Percentiles rank a stretch among this genome's conserved stretches.
phyloP scores from a whole-genome alignment of 2,797 vertebrate species.

The Cossypha dichroa region DNA sequence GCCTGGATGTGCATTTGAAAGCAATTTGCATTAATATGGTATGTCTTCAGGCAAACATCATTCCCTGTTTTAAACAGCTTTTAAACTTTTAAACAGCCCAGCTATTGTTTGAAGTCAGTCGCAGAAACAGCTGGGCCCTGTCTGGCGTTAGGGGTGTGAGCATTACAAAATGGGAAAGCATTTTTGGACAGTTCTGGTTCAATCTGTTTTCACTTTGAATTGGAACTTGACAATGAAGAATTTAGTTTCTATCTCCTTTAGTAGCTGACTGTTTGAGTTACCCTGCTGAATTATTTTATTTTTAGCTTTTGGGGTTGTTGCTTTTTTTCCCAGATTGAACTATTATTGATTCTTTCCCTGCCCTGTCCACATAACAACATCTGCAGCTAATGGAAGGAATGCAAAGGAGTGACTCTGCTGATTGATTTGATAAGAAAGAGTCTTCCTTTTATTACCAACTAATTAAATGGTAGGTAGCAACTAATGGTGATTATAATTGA shows the following conservation, averaged over 20 bases:
- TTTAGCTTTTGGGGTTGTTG: background rate
- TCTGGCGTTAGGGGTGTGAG: background rate
- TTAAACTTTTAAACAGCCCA: background rate
- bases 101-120: conserved; percentile 21
- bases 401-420: background rate
- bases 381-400: background rate
- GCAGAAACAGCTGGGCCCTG: conserved; percentile 1
- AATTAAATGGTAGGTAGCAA: background rate
- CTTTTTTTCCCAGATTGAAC: background rate
- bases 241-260: background rate
- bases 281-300: background rate
- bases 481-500: background rate
- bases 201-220: conserved; percentile 35
- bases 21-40: conserved; percentile 2
- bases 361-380: background rate
- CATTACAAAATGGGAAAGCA: background rate
- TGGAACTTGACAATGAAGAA: background rate
- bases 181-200: background rate
- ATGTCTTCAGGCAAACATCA: conserved; percentile 17
- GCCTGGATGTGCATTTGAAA: conserved; percentile 21
- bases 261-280: background rate
- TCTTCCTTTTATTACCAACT: background rate
- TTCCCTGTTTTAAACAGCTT: background rate
- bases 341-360: background rate
- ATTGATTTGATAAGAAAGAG: background rate